phyloP scores from a whole-genome alignment of 2,113 vertebrate genomes.

The Sorex fumeus region DNA sequence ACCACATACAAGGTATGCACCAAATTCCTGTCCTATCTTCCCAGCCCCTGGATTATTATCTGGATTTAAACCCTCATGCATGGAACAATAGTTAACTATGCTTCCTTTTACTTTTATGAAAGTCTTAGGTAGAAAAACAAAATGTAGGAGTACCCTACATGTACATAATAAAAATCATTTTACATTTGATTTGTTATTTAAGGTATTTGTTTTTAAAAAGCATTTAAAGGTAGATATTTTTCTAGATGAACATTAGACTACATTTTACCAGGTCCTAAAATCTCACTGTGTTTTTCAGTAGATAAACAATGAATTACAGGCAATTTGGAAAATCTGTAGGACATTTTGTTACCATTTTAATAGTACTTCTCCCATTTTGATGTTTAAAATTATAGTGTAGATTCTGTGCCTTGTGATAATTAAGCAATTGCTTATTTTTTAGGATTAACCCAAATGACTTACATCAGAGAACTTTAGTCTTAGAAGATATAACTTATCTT shows the following conservation, averaged over 20 bases:
- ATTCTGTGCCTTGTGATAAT: slow-evolving; percentile 69
- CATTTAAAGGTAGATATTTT: background rate
- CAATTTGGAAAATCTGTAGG: background rate
- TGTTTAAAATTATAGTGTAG: slow-evolving; percentile 70
- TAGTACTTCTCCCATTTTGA: slow-evolving; percentile 74
- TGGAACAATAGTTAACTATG: background rate
- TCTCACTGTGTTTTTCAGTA: background rate
- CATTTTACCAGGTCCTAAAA: background rate
- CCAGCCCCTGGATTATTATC: too few relatives aligned
- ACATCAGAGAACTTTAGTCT: background rate
- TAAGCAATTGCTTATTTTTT: slow-evolving; percentile 79
- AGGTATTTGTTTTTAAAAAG: background rate
- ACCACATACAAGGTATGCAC: too few relatives aligned
- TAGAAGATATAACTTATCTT: slow-evolving; percentile 58
- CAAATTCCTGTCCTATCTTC: too few relatives aligned
- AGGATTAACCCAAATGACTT: slow-evolving; percentile 71
- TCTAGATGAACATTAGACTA: background rate
- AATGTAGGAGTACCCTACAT: background rate
- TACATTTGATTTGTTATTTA: slow-evolving; percentile 13
- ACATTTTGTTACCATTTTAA: slow-evolving; percentile 35
- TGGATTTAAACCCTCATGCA: too few relatives aligned
- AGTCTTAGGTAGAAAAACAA: background rate
- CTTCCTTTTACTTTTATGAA: background rate
- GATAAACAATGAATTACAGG: background rate
- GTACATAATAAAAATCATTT: background rate